Evolutionary conservation across 2,797 vertebrate genomes (phyloP).

Genomic region (Tapirus indicus): DNA sequence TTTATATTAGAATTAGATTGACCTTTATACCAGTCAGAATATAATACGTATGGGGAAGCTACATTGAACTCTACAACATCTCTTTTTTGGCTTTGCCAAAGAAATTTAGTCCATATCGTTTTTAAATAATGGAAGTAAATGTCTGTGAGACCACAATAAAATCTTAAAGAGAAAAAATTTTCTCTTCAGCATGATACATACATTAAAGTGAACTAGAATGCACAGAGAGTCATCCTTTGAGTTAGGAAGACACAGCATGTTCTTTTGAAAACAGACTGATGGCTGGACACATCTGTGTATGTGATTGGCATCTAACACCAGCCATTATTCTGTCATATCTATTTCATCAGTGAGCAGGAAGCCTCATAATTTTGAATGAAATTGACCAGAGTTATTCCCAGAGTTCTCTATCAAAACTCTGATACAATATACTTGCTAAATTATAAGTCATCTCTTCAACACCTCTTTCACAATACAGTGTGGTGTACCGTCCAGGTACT

Average conservation of each 20-base stretch:
- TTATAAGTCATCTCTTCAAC: conserved; percentile 38
- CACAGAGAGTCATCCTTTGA: background rate
- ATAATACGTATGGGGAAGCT: background rate
- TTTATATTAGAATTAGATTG: conserved; percentile 3
- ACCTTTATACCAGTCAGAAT: background rate
- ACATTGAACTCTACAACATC: background rate
- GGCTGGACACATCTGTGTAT: background rate
- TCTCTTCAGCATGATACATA: background rate
- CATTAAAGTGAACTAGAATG: background rate
- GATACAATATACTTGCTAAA: background rate
- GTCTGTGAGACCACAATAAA: background rate
- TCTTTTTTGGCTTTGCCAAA: background rate
- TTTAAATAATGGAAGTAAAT: conserved; percentile 38
- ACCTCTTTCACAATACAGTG: background rate
- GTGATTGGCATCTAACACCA: background rate
- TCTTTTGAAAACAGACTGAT: conserved; percentile 1
- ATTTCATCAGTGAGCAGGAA: conserved; percentile 26
- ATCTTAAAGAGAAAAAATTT: background rate
- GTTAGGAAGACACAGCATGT: background rate
- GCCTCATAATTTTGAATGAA: conserved; percentile 41
- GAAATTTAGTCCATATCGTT: background rate
- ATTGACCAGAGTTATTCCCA: background rate
- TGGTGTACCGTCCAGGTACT: background rate
- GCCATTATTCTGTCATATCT: background rate
- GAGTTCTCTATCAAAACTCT: conserved; percentile 14